Conservation (phyloP, 2,113 vertebrate genomes). For the Melierax canorus region DNA sequence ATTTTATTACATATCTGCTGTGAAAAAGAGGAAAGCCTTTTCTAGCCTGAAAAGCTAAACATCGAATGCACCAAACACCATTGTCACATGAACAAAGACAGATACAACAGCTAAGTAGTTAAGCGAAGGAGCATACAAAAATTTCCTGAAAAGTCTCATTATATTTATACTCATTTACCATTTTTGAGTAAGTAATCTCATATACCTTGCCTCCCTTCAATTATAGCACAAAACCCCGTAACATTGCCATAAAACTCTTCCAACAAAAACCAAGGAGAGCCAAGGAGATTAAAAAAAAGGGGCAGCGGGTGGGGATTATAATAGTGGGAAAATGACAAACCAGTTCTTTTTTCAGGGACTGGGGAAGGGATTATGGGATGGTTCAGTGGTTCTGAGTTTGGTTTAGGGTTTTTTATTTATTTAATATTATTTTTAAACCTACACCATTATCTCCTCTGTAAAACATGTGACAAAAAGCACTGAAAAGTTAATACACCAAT, state of each 20-base stretch:
- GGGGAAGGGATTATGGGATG: not conserved
- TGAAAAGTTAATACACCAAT: not conserved
- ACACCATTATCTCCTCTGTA: not conserved
- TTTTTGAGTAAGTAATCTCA: not conserved
- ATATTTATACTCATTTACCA: not conserved
- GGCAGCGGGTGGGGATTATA: rapidly evolving
- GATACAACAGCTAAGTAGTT: not conserved
- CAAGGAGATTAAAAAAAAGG: not conserved
- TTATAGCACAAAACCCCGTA: rapidly evolving
- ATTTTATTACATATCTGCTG: not conserved
- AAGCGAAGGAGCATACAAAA: not conserved
- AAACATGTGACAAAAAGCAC: not conserved
- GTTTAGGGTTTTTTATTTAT: not conserved
- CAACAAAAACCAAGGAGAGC: not conserved
- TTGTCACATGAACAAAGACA: not conserved
- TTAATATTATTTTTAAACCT: not conserved
- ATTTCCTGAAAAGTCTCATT: not conserved
- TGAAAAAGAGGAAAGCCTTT: not conserved
- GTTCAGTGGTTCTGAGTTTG: rapidly evolving
- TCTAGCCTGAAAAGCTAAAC: not conserved
- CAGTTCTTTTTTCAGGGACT: not conserved
- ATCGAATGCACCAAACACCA: rapidly evolving
- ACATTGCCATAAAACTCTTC: not conserved
- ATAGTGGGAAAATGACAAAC: not conserved
- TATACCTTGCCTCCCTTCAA: not conserved